Evolutionary conservation across 2,888 invertebrate genomes (phyloP).

Genomic region (Lepidocyrtoides sp.): DNA sequence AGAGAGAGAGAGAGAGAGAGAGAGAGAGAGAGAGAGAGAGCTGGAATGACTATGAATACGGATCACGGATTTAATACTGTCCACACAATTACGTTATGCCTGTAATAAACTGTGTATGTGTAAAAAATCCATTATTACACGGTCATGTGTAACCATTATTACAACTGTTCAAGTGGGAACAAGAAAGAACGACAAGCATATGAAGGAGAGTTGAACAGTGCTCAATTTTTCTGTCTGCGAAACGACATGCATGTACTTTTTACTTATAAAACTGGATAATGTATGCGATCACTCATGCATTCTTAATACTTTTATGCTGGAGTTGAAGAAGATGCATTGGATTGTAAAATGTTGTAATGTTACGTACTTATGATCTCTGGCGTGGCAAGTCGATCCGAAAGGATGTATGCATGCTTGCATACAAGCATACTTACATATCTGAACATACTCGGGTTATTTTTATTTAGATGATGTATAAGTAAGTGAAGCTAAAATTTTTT

Average conservation of each 20-base stretch:
- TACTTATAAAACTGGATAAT: slow-evolving; percentile 70
- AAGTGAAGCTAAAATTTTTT: no score
- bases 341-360: slow-evolving; percentile 68
- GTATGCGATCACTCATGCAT: slow-evolving; percentile 80
- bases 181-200: no score
- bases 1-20: neutral
- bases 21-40: neutral
- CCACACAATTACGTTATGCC: slow-evolving; percentile 25
- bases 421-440: no score
- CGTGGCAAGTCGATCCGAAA: slow-evolving; percentile 57
- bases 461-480: no score
- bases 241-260: slow-evolving; percentile 63
- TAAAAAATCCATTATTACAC: slow-evolving; percentile 65
- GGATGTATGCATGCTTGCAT: slow-evolving; percentile 32
- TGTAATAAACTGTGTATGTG: slow-evolving; percentile 43
- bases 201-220: neutral
- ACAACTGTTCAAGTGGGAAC: slow-evolving; percentile 15
- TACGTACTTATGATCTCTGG: slow-evolving; percentile 67
- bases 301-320: slow-evolving; percentile 74
- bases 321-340: slow-evolving; percentile 74
- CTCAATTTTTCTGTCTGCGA: slow-evolving; percentile 16
- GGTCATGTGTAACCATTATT: slow-evolving; percentile 37
- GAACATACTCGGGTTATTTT: no score
- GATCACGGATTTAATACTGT: slow-evolving; percentile 49
- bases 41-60: slow-evolving; percentile 47